phyloP scores from a whole-genome alignment of 2,113 vertebrate genomes.

The Dicrurus megarhynchus region DNA sequence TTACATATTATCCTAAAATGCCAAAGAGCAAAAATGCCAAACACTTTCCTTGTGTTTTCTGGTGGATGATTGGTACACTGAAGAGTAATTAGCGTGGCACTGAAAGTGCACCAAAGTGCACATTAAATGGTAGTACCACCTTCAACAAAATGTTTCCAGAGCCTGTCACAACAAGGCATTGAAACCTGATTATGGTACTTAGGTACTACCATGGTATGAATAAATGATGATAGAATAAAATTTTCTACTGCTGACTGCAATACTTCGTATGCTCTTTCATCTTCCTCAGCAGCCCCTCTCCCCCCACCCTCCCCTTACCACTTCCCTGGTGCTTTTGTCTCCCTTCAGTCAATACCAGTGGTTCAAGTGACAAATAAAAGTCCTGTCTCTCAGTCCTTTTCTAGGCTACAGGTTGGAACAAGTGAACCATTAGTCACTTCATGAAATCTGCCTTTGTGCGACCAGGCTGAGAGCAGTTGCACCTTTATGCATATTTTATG shows the following conservation, averaged over 20 bases:
- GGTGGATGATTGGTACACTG: not conserved
- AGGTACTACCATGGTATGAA: not conserved
- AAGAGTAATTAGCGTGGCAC: not conserved
- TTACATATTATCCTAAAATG: not conserved
- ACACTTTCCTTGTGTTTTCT: not conserved
- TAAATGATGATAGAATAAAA: constrained; percentile 23
- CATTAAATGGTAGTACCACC: not conserved
- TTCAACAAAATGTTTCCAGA: not conserved
- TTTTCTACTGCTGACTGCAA: constrained; percentile 30
- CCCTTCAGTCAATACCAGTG: constrained; percentile 32
- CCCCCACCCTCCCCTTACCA: not conserved
- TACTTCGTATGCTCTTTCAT: not conserved
- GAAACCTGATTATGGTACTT: not conserved
- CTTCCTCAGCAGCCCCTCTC: not conserved
- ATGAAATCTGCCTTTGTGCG: constrained; percentile 61
- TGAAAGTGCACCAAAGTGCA: not conserved
- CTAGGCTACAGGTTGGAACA: constrained; percentile 63
- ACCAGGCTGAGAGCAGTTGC: constrained; percentile 65
- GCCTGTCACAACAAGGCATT: not conserved
- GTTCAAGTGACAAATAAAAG: constrained; percentile 65
- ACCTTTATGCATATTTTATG: constrained; percentile 73
- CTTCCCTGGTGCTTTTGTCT: not conserved
- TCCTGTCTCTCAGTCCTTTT: constrained; percentile 46
- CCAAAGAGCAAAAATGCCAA: not conserved
- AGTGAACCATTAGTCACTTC: constrained; percentile 66